A percentile compares a stretch with the other conserved stretches of the same genome.
These are phyloP conservation scores for Pelosia muscerda DNA, from an alignment of 2,888 invertebrate genomes.

Conservation along the genomic window DNA sequence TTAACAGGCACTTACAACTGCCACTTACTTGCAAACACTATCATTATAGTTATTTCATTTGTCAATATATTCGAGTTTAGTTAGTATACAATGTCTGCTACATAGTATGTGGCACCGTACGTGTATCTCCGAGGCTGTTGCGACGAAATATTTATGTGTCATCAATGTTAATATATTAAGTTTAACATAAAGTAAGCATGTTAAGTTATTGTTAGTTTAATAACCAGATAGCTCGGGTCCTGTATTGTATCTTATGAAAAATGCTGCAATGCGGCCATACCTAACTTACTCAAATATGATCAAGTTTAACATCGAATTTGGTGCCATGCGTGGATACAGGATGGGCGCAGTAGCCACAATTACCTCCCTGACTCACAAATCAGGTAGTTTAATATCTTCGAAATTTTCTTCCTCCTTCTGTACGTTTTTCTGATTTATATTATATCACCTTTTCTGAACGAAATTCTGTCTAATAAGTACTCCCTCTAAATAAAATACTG, in stretches of 20 bases:
- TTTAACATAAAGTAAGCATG: slow-evolving; percentile 59
- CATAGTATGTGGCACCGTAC: slow-evolving; percentile 36
- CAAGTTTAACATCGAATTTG: slow-evolving; percentile 22
- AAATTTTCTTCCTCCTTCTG: not conserved
- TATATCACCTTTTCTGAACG: not conserved
- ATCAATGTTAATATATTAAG: slow-evolving; percentile 61
- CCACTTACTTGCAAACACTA: slow-evolving; percentile 40
- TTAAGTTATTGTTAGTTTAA: slow-evolving; percentile 61
- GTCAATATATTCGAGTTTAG: slow-evolving; percentile 52
- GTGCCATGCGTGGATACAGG: slow-evolving; percentile 2
- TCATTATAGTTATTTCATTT: slow-evolving; percentile 50
- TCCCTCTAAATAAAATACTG: not conserved
- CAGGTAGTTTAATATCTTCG: not conserved
- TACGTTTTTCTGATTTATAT: not conserved
- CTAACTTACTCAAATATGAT: slow-evolving; percentile 16
- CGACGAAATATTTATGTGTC: slow-evolving; percentile 63
- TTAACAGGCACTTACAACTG: not conserved
- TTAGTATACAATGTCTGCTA: slow-evolving; percentile 38
- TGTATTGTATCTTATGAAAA: slow-evolving; percentile 53
- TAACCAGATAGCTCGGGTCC: slow-evolving; percentile 68
- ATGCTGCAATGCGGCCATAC: slow-evolving; percentile 40
- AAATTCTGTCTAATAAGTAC: not conserved
- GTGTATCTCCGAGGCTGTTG: slow-evolving; percentile 71
- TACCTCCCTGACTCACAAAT: not conserved
- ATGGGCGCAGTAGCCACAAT: not conserved